A percentile compares a stretch with the other conserved stretches of the same genome.
Evolutionary conservation across 2,888 invertebrate species (phyloP).

Genomic region (Tenthredo distinguenda): DNA sequence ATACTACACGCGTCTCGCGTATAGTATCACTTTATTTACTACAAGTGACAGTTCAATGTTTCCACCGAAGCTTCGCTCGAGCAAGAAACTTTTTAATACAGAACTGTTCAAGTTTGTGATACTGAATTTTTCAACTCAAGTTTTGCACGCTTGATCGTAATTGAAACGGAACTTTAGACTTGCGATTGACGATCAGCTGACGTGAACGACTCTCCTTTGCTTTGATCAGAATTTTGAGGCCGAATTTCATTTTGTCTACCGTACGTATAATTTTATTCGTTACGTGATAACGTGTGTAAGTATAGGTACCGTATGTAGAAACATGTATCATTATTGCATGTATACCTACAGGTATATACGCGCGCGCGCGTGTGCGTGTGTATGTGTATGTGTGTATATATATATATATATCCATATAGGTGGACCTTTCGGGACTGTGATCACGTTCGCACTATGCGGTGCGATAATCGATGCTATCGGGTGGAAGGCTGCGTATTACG

Average conservation of each 20-base stretch:
- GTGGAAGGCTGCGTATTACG: conserved; percentile 86
- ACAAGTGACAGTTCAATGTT: neutral
- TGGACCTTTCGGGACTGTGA: conserved; percentile 86
- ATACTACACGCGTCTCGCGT: neutral
- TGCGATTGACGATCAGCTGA: too few relatives aligned
- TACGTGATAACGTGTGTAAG: neutral
- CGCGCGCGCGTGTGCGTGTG: too few relatives aligned
- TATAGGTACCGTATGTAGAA: neutral
- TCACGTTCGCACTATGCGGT: conserved; percentile 86
- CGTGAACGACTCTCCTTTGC: neutral
- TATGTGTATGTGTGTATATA: too few relatives aligned
- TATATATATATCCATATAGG: conserved; percentile 79
- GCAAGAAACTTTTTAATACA: neutral
- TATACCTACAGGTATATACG: neutral
- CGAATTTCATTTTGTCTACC: neutral
- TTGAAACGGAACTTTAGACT: too few relatives aligned
- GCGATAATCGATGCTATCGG: conserved; percentile 83
- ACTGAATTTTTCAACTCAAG: too few relatives aligned
- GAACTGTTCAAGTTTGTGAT: too few relatives aligned
- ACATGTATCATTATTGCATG: neutral
- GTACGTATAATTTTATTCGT: neutral
- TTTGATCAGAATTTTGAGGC: neutral
- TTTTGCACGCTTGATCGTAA: too few relatives aligned
- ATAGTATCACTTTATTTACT: neutral
- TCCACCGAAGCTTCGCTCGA: neutral